phyloP scores from a whole-genome alignment of 2,797 vertebrate genomes.

The Danio aesculapii region DNA sequence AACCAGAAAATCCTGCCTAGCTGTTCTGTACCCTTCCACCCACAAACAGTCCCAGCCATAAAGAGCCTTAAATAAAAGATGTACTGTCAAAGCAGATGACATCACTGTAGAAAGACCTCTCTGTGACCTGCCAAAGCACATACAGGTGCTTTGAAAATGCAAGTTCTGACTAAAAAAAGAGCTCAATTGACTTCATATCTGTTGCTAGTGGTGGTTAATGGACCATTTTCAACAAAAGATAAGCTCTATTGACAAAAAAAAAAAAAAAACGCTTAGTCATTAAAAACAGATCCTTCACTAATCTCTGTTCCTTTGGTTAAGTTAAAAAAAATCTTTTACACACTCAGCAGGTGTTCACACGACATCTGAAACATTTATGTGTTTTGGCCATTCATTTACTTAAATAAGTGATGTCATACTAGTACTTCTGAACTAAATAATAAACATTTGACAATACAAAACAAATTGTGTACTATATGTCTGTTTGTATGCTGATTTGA shows the following conservation, averaged over 20 bases:
- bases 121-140: constrained; percentile 9
- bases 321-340: too few relatives aligned
- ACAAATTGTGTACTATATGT: too few relatives aligned
- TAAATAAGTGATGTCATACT: too few relatives aligned
- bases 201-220: neutral
- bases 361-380: too few relatives aligned
- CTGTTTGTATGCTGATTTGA: too few relatives aligned
- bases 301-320: too few relatives aligned
- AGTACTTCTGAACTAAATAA: too few relatives aligned
- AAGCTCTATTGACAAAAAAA: neutral
- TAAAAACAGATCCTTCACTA: too few relatives aligned
- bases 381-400: too few relatives aligned
- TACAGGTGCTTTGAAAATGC: constrained; percentile 7
- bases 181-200: constrained; percentile 5
- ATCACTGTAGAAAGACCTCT: constrained; percentile 10
- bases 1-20: constrained; percentile 32
- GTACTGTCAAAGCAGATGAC: constrained; percentile 34
- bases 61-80: constrained; percentile 38
- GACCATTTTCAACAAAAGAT: neutral
- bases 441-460: too few relatives aligned
- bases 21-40: constrained; percentile 17
- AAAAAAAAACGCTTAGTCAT: neutral
- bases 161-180: neutral
- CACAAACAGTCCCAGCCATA: constrained; percentile 15
- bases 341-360: too few relatives aligned